Evolutionary conservation across 2,888 invertebrate species (phyloP).

Genomic region (Resseliella maxima): DNA sequence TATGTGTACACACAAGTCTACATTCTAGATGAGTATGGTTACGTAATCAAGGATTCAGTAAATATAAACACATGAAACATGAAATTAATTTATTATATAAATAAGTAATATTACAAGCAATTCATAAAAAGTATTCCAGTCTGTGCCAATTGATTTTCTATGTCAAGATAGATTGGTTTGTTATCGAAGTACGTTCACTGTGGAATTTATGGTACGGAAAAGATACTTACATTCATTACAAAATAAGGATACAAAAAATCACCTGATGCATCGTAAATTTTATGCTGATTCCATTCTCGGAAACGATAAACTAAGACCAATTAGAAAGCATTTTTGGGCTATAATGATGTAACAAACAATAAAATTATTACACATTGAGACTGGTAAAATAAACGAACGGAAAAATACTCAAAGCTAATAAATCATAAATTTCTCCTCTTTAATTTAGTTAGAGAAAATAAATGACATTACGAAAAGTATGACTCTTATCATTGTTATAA

Average conservation of each 20-base stretch:
- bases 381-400: neutral
- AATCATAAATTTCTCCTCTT: neutral
- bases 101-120: neutral
- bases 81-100: neutral
- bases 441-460: neutral
- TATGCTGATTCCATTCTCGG: neutral
- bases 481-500: neutral
- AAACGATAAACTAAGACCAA: neutral
- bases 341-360: slow-evolving; percentile 11
- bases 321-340: neutral
- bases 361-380: neutral
- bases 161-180: neutral
- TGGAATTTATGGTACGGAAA: neutral
- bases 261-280: slow-evolving; percentile 40
- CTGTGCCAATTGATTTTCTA: slow-evolving; percentile 38
- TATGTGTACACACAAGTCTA: neutral
- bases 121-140: neutral
- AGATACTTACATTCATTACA: neutral
- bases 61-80: slow-evolving; percentile 1
- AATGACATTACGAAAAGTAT: neutral
- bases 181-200: neutral
- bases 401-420: neutral
- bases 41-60: neutral
- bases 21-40: neutral
- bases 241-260: neutral